A percentile compares a stretch with the other conserved stretches of the same genome.
Conservation (phyloP, 2,113 vertebrate genomes). For the Odocoileus virginianus region DNA sequence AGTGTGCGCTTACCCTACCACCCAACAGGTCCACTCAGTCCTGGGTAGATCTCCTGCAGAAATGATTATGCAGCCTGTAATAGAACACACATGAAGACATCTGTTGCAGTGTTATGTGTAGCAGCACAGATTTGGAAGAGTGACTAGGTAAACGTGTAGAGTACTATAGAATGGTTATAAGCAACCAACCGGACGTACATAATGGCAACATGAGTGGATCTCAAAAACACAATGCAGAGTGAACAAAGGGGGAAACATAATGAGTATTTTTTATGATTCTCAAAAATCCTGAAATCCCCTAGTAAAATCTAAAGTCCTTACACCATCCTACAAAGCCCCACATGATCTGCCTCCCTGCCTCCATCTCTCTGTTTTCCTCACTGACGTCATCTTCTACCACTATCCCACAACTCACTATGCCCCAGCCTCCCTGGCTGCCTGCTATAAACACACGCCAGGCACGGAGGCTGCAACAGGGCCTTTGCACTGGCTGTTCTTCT, state of each 20-base stretch:
- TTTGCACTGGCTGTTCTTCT: background rate
- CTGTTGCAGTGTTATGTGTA: rapidly evolving
- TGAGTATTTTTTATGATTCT: background rate
- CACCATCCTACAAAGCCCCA: background rate
- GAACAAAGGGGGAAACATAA: background rate
- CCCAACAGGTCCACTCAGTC: background rate
- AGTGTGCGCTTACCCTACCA: background rate
- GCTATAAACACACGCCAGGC: rapidly evolving
- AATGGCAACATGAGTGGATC: background rate
- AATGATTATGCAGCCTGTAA: background rate
- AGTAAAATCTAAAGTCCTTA: background rate
- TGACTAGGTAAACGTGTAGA: background rate
- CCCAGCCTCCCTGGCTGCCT: background rate
- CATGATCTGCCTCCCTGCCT: background rate
- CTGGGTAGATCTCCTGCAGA: background rate
- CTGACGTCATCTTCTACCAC: background rate
- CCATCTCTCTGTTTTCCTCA: background rate
- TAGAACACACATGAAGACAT: rapidly evolving
- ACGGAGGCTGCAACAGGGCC: too few species aligned
- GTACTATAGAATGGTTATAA: background rate
- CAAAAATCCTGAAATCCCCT: background rate
- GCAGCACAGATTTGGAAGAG: background rate
- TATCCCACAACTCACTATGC: background rate
- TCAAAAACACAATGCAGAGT: background rate
- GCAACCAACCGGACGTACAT: background rate